These are phyloP conservation scores for Eulemur mongoz DNA, from an alignment of 2,797 vertebrate genomes.

Conservation along the genomic window DNA sequence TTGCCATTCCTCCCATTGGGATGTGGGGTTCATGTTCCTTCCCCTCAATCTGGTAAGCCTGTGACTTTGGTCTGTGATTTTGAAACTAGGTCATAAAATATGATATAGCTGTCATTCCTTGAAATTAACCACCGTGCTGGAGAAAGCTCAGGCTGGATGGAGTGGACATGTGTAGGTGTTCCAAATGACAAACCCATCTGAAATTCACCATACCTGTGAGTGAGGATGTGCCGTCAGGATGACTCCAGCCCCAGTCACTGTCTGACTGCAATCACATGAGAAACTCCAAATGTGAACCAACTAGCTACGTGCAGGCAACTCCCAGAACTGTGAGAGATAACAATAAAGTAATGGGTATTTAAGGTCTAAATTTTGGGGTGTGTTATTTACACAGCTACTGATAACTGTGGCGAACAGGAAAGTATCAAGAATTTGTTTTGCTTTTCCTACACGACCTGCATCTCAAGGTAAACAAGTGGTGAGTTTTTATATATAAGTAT, in stretches of 20 bases:
- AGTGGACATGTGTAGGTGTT: background rate
- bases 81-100: background rate
- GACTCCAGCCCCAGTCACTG: background rate
- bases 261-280: background rate
- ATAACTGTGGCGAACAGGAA: background rate
- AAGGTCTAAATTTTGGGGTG: background rate
- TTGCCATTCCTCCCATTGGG: background rate
- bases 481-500: background rate
- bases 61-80: background rate
- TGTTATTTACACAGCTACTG: background rate
- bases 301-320: background rate
- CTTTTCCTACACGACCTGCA: background rate
- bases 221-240: background rate
- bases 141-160: background rate
- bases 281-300: background rate
- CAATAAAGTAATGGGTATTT: background rate
- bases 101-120: background rate
- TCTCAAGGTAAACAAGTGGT: background rate
- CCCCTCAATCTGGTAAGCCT: fast-evolving
- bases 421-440: background rate
- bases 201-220: background rate
- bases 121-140: background rate
- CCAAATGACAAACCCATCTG: background rate
- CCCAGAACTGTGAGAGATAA: background rate
- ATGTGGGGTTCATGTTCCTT: background rate